Percentiles rank a stretch among this genome's conserved stretches.
phyloP scores from a whole-genome alignment of 2,797 vertebrate genomes.

The Hipposideros larvatus region DNA sequence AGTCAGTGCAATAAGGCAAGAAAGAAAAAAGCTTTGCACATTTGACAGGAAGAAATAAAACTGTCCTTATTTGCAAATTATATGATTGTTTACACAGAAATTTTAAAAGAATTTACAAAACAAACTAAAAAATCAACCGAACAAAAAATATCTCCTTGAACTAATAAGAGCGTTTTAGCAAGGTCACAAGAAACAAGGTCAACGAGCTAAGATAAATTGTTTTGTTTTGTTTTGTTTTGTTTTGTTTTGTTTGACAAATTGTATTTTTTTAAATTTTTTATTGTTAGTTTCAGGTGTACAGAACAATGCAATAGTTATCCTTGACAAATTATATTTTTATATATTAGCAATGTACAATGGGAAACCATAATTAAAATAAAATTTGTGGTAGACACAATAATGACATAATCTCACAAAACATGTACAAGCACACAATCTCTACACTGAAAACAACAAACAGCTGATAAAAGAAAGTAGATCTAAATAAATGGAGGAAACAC shows the following conservation, averaged over 20 bases:
- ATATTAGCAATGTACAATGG: neutral
- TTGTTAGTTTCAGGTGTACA: too few relatives aligned
- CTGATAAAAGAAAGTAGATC: neutral
- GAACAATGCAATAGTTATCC: too few relatives aligned
- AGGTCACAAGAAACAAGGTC: neutral
- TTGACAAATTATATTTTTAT: neutral
- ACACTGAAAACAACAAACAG: neutral
- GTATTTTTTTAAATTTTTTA: too few relatives aligned
- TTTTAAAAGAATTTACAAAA: neutral
- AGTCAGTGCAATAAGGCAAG: neutral
- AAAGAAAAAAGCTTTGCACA: neutral
- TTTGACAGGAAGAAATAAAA: neutral
- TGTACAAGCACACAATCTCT: neutral
- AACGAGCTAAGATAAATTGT: neutral
- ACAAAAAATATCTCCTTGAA: neutral
- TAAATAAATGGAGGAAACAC: neutral
- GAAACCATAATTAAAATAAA: neutral
- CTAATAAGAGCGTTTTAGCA: neutral
- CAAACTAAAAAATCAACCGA: too few relatives aligned
- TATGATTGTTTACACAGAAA: neutral
- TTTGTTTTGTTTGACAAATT: neutral
- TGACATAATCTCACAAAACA: neutral
- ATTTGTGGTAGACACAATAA: neutral
- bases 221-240: too few relatives aligned
- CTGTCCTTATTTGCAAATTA: neutral